A percentile compares a stretch with the other conserved stretches of the same genome.
Evolutionary conservation across 2,797 vertebrate species (phyloP).

Genomic region (Sebastiscus albofasciatus): DNA sequence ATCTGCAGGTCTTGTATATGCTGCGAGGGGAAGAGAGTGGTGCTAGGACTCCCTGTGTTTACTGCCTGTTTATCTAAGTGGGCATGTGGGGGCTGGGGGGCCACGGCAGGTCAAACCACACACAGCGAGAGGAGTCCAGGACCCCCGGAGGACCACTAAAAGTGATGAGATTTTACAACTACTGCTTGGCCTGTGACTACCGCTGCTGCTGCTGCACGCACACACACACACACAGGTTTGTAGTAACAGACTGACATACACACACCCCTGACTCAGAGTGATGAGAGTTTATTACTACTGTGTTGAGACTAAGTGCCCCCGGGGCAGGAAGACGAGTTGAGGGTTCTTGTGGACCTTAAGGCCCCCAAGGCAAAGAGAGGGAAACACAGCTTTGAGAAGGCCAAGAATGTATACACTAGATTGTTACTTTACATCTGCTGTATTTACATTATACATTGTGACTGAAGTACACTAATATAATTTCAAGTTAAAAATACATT

Average conservation of each 20-base stretch:
- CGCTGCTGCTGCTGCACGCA: constrained; percentile 36
- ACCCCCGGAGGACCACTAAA: constrained; percentile 79
- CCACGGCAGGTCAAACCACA: constrained; percentile 81
- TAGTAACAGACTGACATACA: constrained; percentile 24
- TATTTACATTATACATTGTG: constrained; percentile 22
- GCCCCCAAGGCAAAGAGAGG: constrained; percentile 57
- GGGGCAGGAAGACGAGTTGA: constrained; percentile 66
- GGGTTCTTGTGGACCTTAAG: constrained; percentile 69
- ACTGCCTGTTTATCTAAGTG: constrained; percentile 84
- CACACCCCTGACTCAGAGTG: constrained; percentile 66
- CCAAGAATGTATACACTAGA: constrained; percentile 39
- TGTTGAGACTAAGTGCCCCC: constrained; percentile 74
- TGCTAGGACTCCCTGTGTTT: constrained; percentile 77
- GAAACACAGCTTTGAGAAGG: constrained; percentile 40
- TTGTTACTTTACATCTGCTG: constrained; percentile 40
- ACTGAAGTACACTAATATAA: constrained; percentile 18
- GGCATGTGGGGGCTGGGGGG: constrained; percentile 71
- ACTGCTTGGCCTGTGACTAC: constrained; percentile 73
- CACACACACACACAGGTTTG: constrained; percentile 50
- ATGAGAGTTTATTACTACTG: constrained; percentile 83
- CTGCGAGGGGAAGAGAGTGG: constrained; percentile 68
- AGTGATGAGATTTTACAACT: constrained; percentile 81
- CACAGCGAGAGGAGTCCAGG: constrained; percentile 77
- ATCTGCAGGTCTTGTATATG: constrained; percentile 79
- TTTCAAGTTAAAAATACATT: background rate